Evolutionary conservation across 2,113 vertebrate genomes (phyloP).

Genomic region (Ciconia stormi): DNA sequence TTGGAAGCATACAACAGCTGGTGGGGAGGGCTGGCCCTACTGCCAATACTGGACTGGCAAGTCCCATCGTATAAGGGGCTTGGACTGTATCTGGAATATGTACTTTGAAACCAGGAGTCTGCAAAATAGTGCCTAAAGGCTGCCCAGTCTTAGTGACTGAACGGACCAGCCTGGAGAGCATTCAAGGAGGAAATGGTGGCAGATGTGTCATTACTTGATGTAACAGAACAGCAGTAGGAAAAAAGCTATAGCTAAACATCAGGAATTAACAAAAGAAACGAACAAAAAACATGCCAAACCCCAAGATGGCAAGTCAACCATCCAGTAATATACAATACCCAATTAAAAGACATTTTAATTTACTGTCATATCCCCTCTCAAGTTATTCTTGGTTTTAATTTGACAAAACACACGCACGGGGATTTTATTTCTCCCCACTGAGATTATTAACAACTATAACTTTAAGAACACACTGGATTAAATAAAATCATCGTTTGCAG

Average conservation of each 20-base stretch:
- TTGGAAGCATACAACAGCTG: neutral
- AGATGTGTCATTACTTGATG: neutral
- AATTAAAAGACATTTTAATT: constrained; percentile 22
- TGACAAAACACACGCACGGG: neutral
- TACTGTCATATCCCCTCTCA: neutral
- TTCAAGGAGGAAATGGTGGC: neutral
- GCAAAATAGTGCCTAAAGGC: neutral
- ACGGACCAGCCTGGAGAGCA: neutral
- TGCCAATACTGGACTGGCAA: neutral
- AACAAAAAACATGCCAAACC: neutral
- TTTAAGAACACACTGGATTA: neutral
- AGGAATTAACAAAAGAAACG: neutral
- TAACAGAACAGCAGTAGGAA: neutral
- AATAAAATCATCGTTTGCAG: neutral
- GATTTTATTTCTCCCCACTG: neutral
- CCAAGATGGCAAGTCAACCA: neutral
- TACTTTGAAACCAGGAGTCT: neutral
- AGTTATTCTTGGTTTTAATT: neutral
- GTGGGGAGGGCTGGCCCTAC: neutral
- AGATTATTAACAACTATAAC: neutral
- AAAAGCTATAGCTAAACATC: neutral
- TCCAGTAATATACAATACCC: neutral
- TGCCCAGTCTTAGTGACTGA: neutral
- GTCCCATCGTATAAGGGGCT: neutral
- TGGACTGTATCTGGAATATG: neutral